phyloP scores from a whole-genome alignment of 35 echinoderm and acorn worm genomes.

The Apostichopus japonicus region DNA sequence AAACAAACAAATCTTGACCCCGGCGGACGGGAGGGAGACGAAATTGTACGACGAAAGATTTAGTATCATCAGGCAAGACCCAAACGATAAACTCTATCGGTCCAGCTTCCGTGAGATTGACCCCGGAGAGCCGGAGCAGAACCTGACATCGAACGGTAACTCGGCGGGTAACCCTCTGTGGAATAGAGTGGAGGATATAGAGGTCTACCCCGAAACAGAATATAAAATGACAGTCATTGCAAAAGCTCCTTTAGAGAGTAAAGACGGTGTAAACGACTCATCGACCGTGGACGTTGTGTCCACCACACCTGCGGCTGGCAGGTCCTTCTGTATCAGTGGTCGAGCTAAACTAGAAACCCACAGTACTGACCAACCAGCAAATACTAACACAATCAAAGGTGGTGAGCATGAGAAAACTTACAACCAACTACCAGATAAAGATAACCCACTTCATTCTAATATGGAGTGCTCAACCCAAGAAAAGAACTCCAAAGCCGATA shows the following conservation, averaged over 20 bases:
- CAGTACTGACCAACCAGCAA: background rate
- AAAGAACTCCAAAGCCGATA: background rate
- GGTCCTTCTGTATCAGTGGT: conserved; percentile 24
- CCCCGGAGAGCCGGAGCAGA: background rate
- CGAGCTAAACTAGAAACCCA: background rate
- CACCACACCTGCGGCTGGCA: background rate
- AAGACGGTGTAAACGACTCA: background rate
- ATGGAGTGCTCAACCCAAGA: background rate
- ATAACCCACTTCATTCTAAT: background rate
- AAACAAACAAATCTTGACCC: background rate
- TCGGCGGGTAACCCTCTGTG: background rate
- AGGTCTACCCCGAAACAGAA: background rate
- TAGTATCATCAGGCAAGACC: background rate
- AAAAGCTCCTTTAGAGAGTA: background rate
- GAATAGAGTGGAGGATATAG: background rate
- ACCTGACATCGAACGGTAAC: background rate
- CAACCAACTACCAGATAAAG: background rate
- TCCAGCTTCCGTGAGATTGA: background rate
- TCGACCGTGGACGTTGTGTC: background rate
- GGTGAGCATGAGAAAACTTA: background rate
- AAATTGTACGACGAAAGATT: background rate
- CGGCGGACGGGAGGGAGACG: background rate
- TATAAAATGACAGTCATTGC: conserved; percentile 11
- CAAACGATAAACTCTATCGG: conserved; percentile 3
- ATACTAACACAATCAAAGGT: background rate